phyloP scores from a whole-genome alignment of 2,888 invertebrate genomes.

The Dolichomitus sp. region DNA sequence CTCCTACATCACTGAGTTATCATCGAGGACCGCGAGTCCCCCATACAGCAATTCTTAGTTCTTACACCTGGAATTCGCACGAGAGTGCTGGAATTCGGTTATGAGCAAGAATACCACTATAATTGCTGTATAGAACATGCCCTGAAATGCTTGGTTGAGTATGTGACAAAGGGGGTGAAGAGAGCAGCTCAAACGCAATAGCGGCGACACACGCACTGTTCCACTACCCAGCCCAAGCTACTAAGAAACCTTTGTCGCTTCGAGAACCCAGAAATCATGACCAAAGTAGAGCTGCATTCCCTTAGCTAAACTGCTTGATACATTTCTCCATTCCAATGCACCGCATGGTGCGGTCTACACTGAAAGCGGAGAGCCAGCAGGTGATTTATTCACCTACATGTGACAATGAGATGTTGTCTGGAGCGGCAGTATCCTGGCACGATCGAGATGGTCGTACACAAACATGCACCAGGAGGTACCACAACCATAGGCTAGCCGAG shows the following conservation, averaged over 20 bases:
- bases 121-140: not conserved
- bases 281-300: constrained; percentile 3
- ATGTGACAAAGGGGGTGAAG: not conserved
- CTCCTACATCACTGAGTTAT: not conserved
- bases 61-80: not conserved
- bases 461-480: constrained; percentile 25
- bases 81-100: not conserved
- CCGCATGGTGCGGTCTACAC: constrained; percentile 51
- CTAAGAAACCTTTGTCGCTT: constrained; percentile 11
- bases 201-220: not conserved
- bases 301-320: constrained; percentile 24
- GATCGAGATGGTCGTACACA: constrained; percentile 9
- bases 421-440: constrained; percentile 65
- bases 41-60: not conserved
- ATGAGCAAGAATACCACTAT: not conserved
- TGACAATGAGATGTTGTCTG: constrained; percentile 84
- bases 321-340: constrained; percentile 36
- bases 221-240: not conserved
- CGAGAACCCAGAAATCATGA: constrained; percentile 16
- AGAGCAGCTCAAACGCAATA: not conserved
- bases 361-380: constrained; percentile 34
- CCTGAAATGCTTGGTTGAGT: not conserved
- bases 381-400: constrained; percentile 80
- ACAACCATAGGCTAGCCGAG: constrained; percentile 24
- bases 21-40: not conserved